phyloP scores from a whole-genome alignment of 2,888 invertebrate species.

The Megalurothrips usitatus region DNA sequence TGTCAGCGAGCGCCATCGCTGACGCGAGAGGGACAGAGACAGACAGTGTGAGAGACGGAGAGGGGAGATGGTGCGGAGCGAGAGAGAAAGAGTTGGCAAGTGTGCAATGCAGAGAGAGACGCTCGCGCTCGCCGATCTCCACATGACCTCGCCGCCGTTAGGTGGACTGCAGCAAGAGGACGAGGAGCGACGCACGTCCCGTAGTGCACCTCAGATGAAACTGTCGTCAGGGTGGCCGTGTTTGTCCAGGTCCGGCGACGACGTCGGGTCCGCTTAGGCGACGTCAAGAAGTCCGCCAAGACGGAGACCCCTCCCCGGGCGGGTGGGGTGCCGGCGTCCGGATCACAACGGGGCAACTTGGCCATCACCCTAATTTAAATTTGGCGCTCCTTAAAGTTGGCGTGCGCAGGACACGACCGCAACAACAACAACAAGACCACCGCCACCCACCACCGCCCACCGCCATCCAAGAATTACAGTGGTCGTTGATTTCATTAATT shows the following conservation, averaged over 20 bases:
- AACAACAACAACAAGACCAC: background rate
- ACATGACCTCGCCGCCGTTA: too few species aligned
- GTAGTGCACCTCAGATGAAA: too few species aligned
- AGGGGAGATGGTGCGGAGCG: too few species aligned
- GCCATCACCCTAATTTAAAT: constrained; percentile 19
- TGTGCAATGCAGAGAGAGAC: too few species aligned
- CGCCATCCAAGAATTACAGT: background rate
- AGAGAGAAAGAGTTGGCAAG: too few species aligned
- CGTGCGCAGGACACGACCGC: background rate
- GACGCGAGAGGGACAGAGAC: background rate
- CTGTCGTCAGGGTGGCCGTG: too few species aligned
- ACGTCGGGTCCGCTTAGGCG: background rate
- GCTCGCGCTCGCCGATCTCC: too few species aligned
- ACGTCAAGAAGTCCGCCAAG: background rate
- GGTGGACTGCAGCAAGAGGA: too few species aligned
- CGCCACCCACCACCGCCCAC: background rate
- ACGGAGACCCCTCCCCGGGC: too few species aligned
- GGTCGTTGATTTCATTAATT: background rate
- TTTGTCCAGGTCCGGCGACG: too few species aligned
- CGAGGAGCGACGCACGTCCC: too few species aligned
- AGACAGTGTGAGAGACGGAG: background rate
- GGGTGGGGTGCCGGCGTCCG: too few species aligned
- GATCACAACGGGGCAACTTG: background rate
- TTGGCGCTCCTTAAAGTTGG: background rate
- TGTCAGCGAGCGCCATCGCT: background rate